Conservation (phyloP, 1,140 invertebrate species). For the Hestina assimilis region DNA sequence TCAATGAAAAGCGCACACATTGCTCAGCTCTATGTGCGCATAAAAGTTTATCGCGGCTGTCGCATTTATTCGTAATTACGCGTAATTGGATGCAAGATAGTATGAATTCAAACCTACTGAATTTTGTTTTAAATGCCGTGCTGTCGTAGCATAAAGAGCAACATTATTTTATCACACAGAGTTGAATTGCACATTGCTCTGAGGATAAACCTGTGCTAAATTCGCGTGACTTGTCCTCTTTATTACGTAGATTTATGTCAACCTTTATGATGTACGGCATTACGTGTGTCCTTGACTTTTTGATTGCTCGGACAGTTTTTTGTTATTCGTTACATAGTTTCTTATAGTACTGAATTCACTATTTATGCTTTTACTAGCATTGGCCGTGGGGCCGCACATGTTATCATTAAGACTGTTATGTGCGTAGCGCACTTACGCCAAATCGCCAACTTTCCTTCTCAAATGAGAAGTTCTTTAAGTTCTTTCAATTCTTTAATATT, state of each 20-base stretch:
- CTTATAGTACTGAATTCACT: too few relatives aligned
- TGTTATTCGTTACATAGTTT: background rate
- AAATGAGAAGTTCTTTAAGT: too few relatives aligned
- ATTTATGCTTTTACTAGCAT: too few relatives aligned
- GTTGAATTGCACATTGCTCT: background rate
- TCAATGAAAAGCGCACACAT: conserved; percentile 18
- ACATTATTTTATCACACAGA: background rate
- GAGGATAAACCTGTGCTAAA: conserved; percentile 6
- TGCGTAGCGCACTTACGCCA: too few relatives aligned
- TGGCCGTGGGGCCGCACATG: too few relatives aligned
- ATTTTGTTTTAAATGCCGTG: background rate
- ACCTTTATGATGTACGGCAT: conserved; percentile 16
- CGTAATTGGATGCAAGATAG: conserved; percentile 28
- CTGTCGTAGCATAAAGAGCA: conserved; percentile 7
- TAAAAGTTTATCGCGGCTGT: conserved; percentile 27
- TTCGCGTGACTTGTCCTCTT: conserved; percentile 16
- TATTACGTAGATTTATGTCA: conserved; percentile 16
- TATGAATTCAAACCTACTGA: conserved; percentile 12
- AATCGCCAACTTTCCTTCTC: too few relatives aligned
- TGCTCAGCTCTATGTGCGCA: conserved; percentile 22
- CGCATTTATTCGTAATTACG: conserved; percentile 25
- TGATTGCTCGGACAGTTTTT: conserved; percentile 6
- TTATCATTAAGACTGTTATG: too few relatives aligned
- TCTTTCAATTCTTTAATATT: too few relatives aligned
- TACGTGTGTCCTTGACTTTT: conserved; percentile 16